Base-by-base conservation (phyloP, 2,797 vertebrate genomes). In the Echeneis naucrates region DNA sequence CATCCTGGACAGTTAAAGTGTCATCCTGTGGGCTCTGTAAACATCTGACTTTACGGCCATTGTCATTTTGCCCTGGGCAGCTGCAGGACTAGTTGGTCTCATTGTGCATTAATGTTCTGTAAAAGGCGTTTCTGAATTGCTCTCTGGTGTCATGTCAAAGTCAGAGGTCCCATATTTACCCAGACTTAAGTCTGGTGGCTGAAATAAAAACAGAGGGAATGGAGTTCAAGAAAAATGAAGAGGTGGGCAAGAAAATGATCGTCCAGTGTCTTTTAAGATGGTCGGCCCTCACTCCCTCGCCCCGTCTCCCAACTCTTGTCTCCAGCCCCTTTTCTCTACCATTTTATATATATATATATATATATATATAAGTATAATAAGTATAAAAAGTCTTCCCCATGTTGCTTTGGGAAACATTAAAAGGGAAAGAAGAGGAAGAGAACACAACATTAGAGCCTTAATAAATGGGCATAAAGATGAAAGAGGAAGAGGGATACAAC, bases 181-280 rank as follows among this genome's bases (percentile, higher is more conserved):
- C 78, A 77, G 80, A 84, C 86, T 78, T 73, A 66, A 57, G 64
- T 72, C 78, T 88, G 76, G 57, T 68, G 70, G 79, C 87, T 88
- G 79, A 85, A 86, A 91, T 84, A 83, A 86, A 70, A 88, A 86
- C 84, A 84, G 76, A 87, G 69, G 75, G 27, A 61, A 71, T 73
- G 47, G 77, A 86, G 82, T 92, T 92, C 90, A 93, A 94, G 87
- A 77, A 89, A 94, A 94, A 95, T 84, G 81, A 81, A 83, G 76
- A 80, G 80, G 77, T 83, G 78, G 87, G 88, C 86, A 90, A 78
- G 76, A 77, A 86, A 88, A 86, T 86, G 56, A 82, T 82, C 87
- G 86, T 81, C 24, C 47, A 92, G 91, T 79, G 77, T 91, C 81
- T 75, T 87, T 90, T 91, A 88, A 88, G 88, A 93, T 88, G 64